Base-by-base conservation (phyloP, 2,888 invertebrate genomes). In the Hermaeophaga mercurialis region DNA sequence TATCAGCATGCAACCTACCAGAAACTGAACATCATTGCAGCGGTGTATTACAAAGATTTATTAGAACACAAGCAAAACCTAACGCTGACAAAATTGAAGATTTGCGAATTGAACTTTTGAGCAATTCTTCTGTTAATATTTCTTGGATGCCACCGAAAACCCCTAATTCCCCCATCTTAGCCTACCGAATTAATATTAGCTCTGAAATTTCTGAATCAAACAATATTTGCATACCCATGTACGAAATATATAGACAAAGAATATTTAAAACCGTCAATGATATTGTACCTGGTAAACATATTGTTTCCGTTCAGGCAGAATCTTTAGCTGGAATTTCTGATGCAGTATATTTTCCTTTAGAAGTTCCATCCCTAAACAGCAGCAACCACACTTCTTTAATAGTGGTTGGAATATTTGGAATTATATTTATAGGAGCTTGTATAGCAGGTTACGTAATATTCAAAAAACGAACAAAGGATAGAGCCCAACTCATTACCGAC, bases 141-240 rank as follows among this genome's bases (percentile, higher is more conserved):
- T 65, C 63, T 3, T 90, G 90, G 88, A 73, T 75, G 0, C 78
- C 82, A 58, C 89, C 89, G 0, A 64, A 67, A n/a, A 61, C 79
- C 17, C 86, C 88, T 0, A 91, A 90, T 70, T 85, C 86, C 0
- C 69, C 84, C 2, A 82, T 88, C 4, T 77, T 88, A 5, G 80
- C 83, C 0, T 90, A 88, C 70, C 79, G 80, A 15, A 72, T 88
- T 8, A 80, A 84, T 61, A 82, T 84, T 67, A 79, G 78, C 57
- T 75, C 75, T 52, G 56, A 70, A 1, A 75, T 78, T 44, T 73
- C 75, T 1, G 75, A 74, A 39, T 74, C 74, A 12, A 65, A 65
- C 2, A 69, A 68, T 1, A 73, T 75, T n/a, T 89, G 88, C 67
- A 75, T 85, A 1, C 77, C 81, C 0, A 31, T 19, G 17, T 19